Base-by-base conservation (phyloP, 2,888 invertebrate species). In the Clunio marinus region DNA sequence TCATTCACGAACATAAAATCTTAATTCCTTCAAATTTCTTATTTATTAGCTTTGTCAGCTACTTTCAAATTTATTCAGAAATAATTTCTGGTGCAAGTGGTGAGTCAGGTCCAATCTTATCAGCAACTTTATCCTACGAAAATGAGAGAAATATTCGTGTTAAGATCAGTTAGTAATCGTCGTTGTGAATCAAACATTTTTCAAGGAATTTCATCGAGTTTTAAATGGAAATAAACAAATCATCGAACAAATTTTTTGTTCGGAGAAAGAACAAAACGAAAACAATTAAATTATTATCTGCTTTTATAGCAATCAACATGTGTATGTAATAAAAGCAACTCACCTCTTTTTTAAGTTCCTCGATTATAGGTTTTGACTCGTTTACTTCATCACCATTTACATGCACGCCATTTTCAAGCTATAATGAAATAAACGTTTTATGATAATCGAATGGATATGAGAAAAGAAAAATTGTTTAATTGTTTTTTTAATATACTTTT, bases 81-180 rank as follows among this genome's bases (percentile, higher is more conserved):
- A 66, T 66, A n/a, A 66, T 66, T 66, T 66, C 66, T n/a, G 66
- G 66, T 0, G 66, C 55, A 24, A 66, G 28, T 51, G 66, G 8
- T 20, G 51, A 28, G 17, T 66, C 66, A 17, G 46, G 66, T n/a
- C 51, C 46, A 32, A 66, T 45, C 28, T 66, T 66, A 35, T 66
- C 66, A 22, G 13, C 25, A 8, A 66, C 66, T 66, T 66, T 66
- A 25, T 66, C 66, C 66, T 66, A 66, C 22, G n/a, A 45, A 45
- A 45, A 45, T 5, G 15, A 7, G 8, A 17, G 8, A 32, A 32
- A 7, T 32, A 32, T 32, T 32, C n/a, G n/a, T n/a, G 32, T 7
- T 32, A 32, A 4, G 32, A n/a, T n/a, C n/a, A n/a, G n/a, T n/a
- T n/a, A n/a, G n/a, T n/a, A n/a, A n/a, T n/a, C n/a, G n/a, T n/a